Percentiles rank a stretch among this genome's conserved stretches.
phyloP scores from a whole-genome alignment of 2,888 invertebrate species.

The Lochmaea capreae region DNA sequence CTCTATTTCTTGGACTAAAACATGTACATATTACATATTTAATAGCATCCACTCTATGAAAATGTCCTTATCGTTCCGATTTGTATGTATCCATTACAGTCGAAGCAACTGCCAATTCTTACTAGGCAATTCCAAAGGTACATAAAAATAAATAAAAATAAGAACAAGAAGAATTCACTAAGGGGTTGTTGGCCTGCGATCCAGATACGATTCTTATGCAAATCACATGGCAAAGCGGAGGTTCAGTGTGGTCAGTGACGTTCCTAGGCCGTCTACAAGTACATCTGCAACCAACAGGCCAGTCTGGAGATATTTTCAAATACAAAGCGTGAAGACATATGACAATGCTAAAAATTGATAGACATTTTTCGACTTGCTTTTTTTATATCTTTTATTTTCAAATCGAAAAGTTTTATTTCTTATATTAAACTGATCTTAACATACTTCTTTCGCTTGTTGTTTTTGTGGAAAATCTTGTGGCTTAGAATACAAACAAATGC shows the following conservation, averaged over 20 bases:
- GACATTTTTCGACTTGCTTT: too few species aligned
- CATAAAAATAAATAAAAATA: constrained; percentile 1
- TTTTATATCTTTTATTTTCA: not conserved
- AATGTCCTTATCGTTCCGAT: not conserved
- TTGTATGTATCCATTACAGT: not conserved
- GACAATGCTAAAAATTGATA: too few species aligned
- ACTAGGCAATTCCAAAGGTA: constrained; percentile 4
- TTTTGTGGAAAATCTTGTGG: too few species aligned
- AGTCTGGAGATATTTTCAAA: not conserved
- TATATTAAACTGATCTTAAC: too few species aligned
- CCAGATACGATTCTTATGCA: constrained; percentile 52
- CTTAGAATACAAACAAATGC: too few species aligned
- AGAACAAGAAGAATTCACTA: constrained; percentile 10
- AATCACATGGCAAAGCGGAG: constrained; percentile 47
- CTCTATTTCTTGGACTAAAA: too few species aligned
- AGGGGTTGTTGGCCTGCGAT: constrained; percentile 51
- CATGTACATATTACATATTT: not conserved
- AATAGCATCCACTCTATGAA: not conserved
- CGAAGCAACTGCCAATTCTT: not conserved
- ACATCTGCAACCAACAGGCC: constrained; percentile 11
- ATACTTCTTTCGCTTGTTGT: too few species aligned
- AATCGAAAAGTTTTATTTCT: too few species aligned
- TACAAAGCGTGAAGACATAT: constrained; percentile 46
- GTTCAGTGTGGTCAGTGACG: constrained; percentile 54
- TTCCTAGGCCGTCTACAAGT: constrained; percentile 44